Evolutionary conservation across 2,888 invertebrate species (phyloP).

Genomic region (Hemicrepidius hirtus): DNA sequence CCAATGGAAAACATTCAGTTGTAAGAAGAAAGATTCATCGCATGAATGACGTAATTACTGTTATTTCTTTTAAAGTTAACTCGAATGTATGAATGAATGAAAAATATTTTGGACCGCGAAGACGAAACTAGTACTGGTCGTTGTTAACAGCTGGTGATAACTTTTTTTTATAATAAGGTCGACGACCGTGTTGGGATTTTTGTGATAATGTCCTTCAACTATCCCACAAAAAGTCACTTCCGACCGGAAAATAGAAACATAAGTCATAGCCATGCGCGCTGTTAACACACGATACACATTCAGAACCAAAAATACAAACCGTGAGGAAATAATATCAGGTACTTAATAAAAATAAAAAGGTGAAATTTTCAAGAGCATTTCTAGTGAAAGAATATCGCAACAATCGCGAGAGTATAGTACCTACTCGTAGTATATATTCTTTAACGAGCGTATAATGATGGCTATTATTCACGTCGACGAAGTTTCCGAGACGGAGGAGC

Average conservation of each 20-base stretch:
- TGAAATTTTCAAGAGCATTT: too few species aligned
- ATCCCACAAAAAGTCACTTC: constrained; percentile 17
- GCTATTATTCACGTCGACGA: too few species aligned
- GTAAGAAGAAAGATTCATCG: not conserved
- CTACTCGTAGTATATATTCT: too few species aligned
- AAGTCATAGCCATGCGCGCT: not conserved
- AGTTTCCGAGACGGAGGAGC: too few species aligned
- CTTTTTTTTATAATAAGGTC: constrained; percentile 41
- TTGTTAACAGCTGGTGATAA: constrained; percentile 41
- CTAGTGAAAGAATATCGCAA: too few species aligned
- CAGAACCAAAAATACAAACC: too few species aligned
- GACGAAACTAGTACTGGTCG: constrained; percentile 42
- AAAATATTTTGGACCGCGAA: constrained; percentile 34
- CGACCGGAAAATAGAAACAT: constrained; percentile 20
- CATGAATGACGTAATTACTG: constrained; percentile 13
- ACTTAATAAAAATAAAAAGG: too few species aligned
- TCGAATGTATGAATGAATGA: constrained; percentile 38
- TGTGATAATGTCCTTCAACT: constrained; percentile 17
- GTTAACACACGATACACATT: too few species aligned
- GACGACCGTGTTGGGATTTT: constrained; percentile 41
- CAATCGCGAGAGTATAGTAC: too few species aligned
- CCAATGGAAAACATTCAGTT: not conserved
- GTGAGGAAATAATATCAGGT: too few species aligned
- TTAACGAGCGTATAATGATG: too few species aligned
- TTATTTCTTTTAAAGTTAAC: too few species aligned